Conservation (phyloP, 2,113 vertebrate species). For the Tetraodon nigroviridis region DNA sequence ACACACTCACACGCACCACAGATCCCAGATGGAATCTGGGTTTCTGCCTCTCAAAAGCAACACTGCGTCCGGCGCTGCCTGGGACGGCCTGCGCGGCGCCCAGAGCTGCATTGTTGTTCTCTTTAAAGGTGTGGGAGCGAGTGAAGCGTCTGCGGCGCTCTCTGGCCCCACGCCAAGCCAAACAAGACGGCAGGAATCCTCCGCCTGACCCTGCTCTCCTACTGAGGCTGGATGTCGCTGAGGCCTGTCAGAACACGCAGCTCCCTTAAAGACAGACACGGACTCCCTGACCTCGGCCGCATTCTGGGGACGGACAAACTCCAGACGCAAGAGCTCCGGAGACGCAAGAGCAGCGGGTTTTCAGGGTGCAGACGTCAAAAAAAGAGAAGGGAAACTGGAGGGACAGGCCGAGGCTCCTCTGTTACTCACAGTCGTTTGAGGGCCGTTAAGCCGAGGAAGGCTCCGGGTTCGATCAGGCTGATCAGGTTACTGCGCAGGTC, state of each 20-base stretch:
- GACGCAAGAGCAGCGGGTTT: too few species aligned
- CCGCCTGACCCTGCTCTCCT: constrained; percentile 34
- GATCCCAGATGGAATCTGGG: constrained; percentile 4
- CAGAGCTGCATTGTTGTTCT: not conserved
- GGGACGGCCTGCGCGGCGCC: too few species aligned
- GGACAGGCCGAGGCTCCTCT: constrained; percentile 1
- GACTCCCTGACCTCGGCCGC: too few species aligned
- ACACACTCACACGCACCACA: constrained; percentile 12
- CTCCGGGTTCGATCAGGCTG: constrained; percentile 88
- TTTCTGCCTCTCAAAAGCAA: constrained; percentile 13
- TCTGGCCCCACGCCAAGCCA: constrained; percentile 45
- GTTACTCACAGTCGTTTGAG: constrained; percentile 93
- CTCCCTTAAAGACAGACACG: not conserved
- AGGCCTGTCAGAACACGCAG: too few species aligned
- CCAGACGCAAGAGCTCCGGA: too few species aligned
- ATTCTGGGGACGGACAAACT: too few species aligned
- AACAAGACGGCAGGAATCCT: constrained; percentile 45
- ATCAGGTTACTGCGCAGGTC: constrained; percentile 95
- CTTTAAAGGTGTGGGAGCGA: constrained; percentile 38
- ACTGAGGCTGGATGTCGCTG: constrained; percentile 14
- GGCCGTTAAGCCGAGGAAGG: constrained; percentile 86
- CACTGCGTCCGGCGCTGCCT: not conserved
- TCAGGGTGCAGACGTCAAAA: too few species aligned
- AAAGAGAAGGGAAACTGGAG: too few species aligned
- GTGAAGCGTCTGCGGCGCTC: constrained; percentile 41